Evolutionary conservation across 2,113 vertebrate species (phyloP), one percentile per base, ranked within the genome.

Genomic region (Spea multiplicata): DNA sequence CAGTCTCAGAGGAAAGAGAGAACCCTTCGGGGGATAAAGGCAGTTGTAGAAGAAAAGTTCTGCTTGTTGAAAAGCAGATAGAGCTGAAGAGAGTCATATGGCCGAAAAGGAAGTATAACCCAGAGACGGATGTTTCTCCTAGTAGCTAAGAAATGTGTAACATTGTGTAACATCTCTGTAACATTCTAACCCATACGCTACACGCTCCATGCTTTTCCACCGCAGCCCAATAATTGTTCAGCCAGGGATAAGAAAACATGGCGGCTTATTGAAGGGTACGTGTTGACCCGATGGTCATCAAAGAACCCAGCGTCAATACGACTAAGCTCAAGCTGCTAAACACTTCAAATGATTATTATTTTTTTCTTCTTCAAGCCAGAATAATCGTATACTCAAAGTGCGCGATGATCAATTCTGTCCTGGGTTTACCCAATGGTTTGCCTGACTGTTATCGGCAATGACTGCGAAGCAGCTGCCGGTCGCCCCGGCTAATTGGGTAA

Each of bases 1-100:
- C 14, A 44, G 76, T 72, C 57, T 71, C 69, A 72, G 69, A 66
- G 69, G 76, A 72, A 78, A 47, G 76, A 72, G 48, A 55, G 76
- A 16, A 72, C 69, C 76, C 76, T 47, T 30, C 65, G 69, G 69
- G 69, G 46, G 13, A 72, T 64, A 46, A 12, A 6, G 59, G 68
- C 57, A 61, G 67, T 9, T 59, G 9, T 8, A 55, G 16, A 76
- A 49, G 66, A 69, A 77, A 5, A 71, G 49, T 77, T 48, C 12
- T 13, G 57, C 48, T 71, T 78, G 48, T 61, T 78, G 68, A 45
- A 71, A 64, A 62, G 67, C 55, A n/a, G n/a, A 6, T 13, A 44
- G 30, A 46, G 44, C 30, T 64, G 76, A 46, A 66, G 61, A 72
- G 46, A 71, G 76, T 78, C 69, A 71, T 65, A 72, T 16, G 69